Conservation (phyloP, 1,140 invertebrate species). For the Trachymyrmex cornetzi region DNA sequence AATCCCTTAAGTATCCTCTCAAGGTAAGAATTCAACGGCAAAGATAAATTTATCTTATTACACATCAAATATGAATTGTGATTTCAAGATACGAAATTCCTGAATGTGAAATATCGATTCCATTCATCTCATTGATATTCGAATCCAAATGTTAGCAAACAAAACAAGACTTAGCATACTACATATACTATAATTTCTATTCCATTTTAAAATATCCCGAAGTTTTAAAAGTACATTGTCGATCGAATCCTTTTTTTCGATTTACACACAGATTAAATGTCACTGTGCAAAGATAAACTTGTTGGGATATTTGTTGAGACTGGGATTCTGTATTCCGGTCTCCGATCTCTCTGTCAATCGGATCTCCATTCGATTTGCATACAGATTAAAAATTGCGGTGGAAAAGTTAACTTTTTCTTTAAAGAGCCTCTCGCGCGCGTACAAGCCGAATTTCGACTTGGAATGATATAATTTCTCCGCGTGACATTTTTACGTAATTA, state of each 20-base stretch:
- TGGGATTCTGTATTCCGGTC: neutral
- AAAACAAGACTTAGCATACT: conserved; percentile 12
- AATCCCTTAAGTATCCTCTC: neutral
- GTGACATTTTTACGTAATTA: conserved; percentile 44
- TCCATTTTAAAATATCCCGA: neutral
- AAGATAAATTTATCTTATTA: neutral
- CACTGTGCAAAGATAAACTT: conserved; percentile 6
- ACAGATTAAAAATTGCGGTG: conserved; percentile 45
- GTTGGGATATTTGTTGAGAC: neutral
- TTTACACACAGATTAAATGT: conserved; percentile 37
- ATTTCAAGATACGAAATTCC: neutral
- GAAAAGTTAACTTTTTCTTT: conserved; percentile 19
- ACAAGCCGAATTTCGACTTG: neutral
- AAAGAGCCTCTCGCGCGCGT: neutral
- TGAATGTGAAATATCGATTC: neutral
- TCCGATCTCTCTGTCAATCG: conserved; percentile 15
- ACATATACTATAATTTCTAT: neutral
- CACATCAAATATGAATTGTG: neutral
- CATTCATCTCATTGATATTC: conserved; percentile 13
- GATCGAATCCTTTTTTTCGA: neutral
- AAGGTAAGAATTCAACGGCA: neutral
- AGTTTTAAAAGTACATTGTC: conserved; percentile 15
- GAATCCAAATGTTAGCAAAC: neutral
- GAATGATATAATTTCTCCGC: conserved; percentile 4
- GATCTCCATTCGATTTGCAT: conserved; percentile 52